Percentiles rank a stretch among this genome's conserved stretches.
These are phyloP conservation scores for Sebastes variabilis DNA, from an alignment of 2,797 vertebrate species.

Conservation along the genomic window DNA sequence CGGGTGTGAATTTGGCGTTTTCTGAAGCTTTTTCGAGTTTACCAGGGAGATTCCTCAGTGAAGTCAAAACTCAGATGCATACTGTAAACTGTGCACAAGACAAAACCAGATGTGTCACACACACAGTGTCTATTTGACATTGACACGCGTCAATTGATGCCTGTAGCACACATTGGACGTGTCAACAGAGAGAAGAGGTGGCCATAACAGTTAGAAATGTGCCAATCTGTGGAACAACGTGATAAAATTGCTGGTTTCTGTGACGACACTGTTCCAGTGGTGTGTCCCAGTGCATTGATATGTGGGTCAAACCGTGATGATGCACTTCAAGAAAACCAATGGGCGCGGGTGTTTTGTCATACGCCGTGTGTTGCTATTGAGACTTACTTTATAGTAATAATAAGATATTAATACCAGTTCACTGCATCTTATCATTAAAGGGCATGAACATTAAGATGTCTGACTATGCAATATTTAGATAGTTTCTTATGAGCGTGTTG, in stretches of 20 bases:
- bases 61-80: no score
- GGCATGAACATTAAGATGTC: no score
- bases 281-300: neutral
- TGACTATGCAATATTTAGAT: no score
- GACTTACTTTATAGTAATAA: no score
- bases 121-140: neutral
- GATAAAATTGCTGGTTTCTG: neutral
- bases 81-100: no score
- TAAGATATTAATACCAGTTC: no score
- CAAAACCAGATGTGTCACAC: no score
- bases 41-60: no score
- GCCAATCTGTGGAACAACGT: neutral
- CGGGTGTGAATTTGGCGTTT: fast-evolving
- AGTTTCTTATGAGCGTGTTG: neutral
- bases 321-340: neutral
- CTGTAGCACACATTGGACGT: neutral
- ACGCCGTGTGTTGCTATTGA: fast-evolving
- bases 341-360: neutral
- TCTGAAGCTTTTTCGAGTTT: no score
- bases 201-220: neutral
- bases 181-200: neutral
- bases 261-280: neutral
- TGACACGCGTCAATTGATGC: neutral
- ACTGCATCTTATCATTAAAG: no score
- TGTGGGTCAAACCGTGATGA: neutral